Base-by-base conservation (phyloP, 2,797 vertebrate genomes). In the Meriones psammophilus region DNA sequence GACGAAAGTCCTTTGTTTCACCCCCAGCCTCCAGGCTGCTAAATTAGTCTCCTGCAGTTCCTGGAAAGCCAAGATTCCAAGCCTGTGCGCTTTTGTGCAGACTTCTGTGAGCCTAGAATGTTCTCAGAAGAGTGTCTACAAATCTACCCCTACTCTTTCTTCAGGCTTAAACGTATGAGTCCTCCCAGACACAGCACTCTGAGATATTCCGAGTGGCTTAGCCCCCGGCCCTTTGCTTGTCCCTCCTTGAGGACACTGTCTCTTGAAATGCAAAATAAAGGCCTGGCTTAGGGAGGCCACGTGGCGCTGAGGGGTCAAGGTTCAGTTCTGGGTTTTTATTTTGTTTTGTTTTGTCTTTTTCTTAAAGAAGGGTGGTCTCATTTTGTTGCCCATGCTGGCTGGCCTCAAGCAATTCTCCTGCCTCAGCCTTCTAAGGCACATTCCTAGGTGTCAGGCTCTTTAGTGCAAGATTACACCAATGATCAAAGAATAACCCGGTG, bases 31-130 rank as follows among this genome's bases (percentile, higher is more conserved):
- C 54, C 26, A 6, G 13, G 39, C 62, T 17, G 28, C 22, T 36
- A 58, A 84, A 68, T 88, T 58, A 94, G 5, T n/a, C 9, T 15
- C 18, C 68, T 89, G 81, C 60, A 90, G 78, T 93, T 92, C 90
- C 64, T 92, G 78, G 83, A 81, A 86, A 92, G 84, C 76, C 50
- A 42, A 58, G 89, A 50, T n/a, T 60, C 42, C 17, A 8, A 33
- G 64, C 50, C 54, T 88, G 54, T 64, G 81, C 46, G 78, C 58
- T 60, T 89, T 88, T 77, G 64, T n/a, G 33, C 1, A 60, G 93
- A 78, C 73, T 73, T 87, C 46, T 15, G 22, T 36, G 46, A 92
- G 71, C 28, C 88, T 88, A 88, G n/a, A 54, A 89, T 26, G n/a
- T 81, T 81, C 60, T 74, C 76, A 77, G 0, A 81, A 54, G 68